phyloP scores from a whole-genome alignment of 1,140 invertebrate genomes.

The Macrobrachium nipponense region DNA sequence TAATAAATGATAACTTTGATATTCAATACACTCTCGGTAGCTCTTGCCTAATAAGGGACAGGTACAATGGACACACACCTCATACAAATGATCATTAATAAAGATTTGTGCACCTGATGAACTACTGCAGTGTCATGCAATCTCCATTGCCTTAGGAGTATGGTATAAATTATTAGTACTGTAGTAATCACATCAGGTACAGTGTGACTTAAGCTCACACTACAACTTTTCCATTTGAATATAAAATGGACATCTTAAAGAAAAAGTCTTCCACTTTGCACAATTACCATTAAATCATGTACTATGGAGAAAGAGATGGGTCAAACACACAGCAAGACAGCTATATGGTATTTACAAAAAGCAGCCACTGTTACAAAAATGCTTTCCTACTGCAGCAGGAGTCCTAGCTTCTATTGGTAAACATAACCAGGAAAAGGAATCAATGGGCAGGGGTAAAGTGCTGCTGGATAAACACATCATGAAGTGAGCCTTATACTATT shows the following conservation, averaged over 20 bases:
- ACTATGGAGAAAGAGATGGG: slow-evolving; percentile 27
- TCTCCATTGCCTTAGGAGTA: slow-evolving; percentile 12
- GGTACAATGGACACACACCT: slow-evolving; percentile 45
- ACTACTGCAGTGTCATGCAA: slow-evolving; percentile 1
- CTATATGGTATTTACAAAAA: slow-evolving; percentile 54
- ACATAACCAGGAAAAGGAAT: slow-evolving; percentile 26
- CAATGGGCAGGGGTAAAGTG: slow-evolving; percentile 1
- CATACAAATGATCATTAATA: slow-evolving; percentile 39
- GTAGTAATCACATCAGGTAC: slow-evolving; percentile 24
- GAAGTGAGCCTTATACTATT: slow-evolving; percentile 43
- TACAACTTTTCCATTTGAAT: slow-evolving; percentile 35
- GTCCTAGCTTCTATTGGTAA: slow-evolving; percentile 24
- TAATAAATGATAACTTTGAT: slow-evolving; percentile 18
- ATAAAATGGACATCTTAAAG: slow-evolving; percentile 19
- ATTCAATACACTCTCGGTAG: slow-evolving; percentile 31
- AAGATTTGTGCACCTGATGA: slow-evolving; percentile 3
- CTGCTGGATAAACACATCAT: slow-evolving; percentile 45
- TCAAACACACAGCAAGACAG: slow-evolving; percentile 39
- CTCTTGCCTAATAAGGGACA: slow-evolving; percentile 42
- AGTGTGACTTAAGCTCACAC: slow-evolving; percentile 35
- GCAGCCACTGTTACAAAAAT: slow-evolving; percentile 42
- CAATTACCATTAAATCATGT: slow-evolving; percentile 40
- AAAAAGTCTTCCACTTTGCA: slow-evolving; percentile 42
- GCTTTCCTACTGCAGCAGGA: slow-evolving; percentile 40
- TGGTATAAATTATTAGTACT: slow-evolving; percentile 15